Conservation (phyloP, 1,140 invertebrate genomes). For the Camponotus vicinus region DNA sequence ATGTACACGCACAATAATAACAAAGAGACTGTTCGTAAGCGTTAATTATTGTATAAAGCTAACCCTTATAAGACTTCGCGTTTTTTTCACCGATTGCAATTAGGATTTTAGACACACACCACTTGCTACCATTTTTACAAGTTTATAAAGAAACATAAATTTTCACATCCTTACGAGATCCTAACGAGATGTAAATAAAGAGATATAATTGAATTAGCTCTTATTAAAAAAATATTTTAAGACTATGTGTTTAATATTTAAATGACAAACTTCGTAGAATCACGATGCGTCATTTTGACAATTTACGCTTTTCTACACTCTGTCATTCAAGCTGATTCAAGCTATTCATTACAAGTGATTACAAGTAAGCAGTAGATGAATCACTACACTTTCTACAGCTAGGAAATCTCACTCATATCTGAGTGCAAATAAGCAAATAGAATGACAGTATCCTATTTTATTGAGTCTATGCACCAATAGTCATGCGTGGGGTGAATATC, state of each 20-base stretch:
- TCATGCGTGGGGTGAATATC: too few species aligned
- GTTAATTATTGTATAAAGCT: background rate
- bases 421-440: too few species aligned
- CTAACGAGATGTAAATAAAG: too few species aligned
- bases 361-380: background rate
- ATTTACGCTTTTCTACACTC: background rate
- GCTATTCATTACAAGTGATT: too few species aligned
- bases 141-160: background rate
- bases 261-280: background rate
- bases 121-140: background rate
- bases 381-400: background rate
- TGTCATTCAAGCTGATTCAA: background rate
- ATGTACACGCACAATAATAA: background rate
- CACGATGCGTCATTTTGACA: background rate
- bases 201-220: background rate
- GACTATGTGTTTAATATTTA: background rate
- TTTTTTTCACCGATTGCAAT: background rate
- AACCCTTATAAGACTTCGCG: background rate
- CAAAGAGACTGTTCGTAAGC: background rate
- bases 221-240: background rate
- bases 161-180: background rate
- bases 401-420: too few species aligned
- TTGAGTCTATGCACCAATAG: too few species aligned
- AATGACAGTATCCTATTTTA: too few species aligned
- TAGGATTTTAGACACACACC: background rate